Conservation (phyloP, 2,113 vertebrate species). For the Plestiodon gilberti region DNA sequence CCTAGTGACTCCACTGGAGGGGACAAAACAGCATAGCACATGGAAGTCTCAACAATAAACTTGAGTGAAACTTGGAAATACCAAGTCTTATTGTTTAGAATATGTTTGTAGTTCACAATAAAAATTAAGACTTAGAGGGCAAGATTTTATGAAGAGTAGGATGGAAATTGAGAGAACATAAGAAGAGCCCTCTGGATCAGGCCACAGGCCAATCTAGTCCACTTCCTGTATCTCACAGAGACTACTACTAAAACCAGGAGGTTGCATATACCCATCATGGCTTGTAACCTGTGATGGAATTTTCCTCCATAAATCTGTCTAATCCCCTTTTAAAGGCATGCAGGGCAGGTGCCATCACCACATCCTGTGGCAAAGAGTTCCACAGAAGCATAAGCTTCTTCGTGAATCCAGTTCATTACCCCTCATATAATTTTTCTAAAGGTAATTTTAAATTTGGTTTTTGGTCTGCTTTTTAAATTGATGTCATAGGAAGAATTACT, state of each 20-base stretch:
- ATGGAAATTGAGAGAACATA: background rate
- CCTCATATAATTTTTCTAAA: background rate
- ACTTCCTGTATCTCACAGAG: too few species aligned
- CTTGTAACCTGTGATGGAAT: too few species aligned
- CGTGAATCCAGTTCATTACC: background rate
- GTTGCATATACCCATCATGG: too few species aligned
- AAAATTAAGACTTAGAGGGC: background rate
- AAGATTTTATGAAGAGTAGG: background rate
- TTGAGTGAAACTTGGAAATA: background rate
- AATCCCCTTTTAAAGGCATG: too few species aligned
- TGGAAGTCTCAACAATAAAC: background rate
- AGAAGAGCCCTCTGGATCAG: too few species aligned
- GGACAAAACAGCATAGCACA: background rate
- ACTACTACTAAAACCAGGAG: too few species aligned
- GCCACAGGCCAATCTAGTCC: too few species aligned
- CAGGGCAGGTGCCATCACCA: too few species aligned
- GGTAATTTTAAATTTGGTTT: background rate
- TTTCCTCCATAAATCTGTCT: too few species aligned
- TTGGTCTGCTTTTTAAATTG: background rate
- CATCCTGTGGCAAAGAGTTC: too few species aligned
- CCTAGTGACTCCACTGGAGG: too few species aligned
- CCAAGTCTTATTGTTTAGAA: background rate
- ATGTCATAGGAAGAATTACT: background rate
- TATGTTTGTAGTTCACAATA: background rate
- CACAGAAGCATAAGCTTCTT: background rate